Evolutionary conservation across 2,113 vertebrate genomes (phyloP).

Genomic region (Synodontis membranacea): DNA sequence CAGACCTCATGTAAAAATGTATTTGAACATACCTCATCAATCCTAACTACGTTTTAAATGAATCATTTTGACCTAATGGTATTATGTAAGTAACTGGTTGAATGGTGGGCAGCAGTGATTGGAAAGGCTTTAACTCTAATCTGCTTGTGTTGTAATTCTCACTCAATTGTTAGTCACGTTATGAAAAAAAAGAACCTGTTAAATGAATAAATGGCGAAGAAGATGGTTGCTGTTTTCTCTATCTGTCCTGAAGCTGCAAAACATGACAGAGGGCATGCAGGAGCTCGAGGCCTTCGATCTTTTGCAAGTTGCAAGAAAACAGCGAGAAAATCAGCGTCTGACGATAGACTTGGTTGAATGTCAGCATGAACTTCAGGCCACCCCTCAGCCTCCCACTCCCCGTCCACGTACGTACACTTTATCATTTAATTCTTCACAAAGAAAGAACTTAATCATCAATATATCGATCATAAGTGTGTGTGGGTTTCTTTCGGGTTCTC

Average conservation of each 20-base stretch:
- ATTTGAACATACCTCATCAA: too few relatives aligned
- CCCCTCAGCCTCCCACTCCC: slow-evolving; percentile 36
- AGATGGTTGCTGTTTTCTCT: background rate
- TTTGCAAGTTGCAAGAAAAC: slow-evolving; percentile 59
- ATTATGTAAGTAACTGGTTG: too few relatives aligned
- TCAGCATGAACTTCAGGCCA: slow-evolving; percentile 22
- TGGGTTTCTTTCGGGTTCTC: background rate
- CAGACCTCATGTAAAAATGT: too few relatives aligned
- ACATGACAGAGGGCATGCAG: slow-evolving; percentile 56
- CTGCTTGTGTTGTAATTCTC: background rate
- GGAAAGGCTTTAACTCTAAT: background rate
- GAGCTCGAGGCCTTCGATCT: slow-evolving; percentile 66
- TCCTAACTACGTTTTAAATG: too few relatives aligned
- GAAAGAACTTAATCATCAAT: background rate
- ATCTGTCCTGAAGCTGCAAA: slow-evolving; percentile 56
- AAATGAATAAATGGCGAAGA: too few relatives aligned
- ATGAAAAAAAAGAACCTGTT: background rate
- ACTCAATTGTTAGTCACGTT: background rate
- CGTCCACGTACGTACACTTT: slow-evolving; percentile 45
- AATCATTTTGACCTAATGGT: too few relatives aligned
- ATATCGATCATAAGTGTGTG: background rate
- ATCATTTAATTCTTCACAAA: background rate
- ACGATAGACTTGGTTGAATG: slow-evolving; percentile 65
- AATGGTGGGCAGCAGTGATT: too few relatives aligned
- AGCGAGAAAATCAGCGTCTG: slow-evolving; percentile 61